These are phyloP conservation scores for Julus scandinavius DNA, from an alignment of 2,888 invertebrate genomes.

Conservation along the genomic window DNA sequence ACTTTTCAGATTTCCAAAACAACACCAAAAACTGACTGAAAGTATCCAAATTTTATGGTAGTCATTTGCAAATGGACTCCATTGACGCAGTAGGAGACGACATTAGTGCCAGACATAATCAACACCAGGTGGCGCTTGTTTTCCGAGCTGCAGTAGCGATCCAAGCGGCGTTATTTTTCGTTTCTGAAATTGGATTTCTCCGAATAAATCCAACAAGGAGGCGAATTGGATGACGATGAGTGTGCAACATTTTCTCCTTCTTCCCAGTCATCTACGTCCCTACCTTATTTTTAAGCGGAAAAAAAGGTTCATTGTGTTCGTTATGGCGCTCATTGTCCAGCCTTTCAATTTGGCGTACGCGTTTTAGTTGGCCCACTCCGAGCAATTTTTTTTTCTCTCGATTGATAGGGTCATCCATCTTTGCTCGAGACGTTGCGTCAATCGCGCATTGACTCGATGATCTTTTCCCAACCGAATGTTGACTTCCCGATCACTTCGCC, in stretches of 20 bases:
- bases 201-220: neutral
- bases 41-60: no score
- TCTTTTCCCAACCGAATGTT: slow-evolving; percentile 37
- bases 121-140: neutral
- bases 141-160: neutral
- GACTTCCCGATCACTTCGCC: slow-evolving; percentile 39
- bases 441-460: slow-evolving; percentile 43
- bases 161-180: neutral
- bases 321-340: slow-evolving; percentile 41
- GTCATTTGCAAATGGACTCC: neutral
- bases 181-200: neutral
- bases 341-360: slow-evolving; percentile 44
- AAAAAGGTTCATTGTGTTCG: slow-evolving; percentile 45
- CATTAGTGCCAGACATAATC: neutral
- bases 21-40: no score
- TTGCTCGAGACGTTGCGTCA: slow-evolving; percentile 34
- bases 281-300: slow-evolving; percentile 34
- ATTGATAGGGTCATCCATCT: slow-evolving; percentile 41
- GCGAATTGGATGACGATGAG: slow-evolving; percentile 45
- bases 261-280: slow-evolving; percentile 41
- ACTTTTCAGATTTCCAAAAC: no score
- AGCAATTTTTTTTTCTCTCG: neutral
- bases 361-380: slow-evolving; percentile 46
- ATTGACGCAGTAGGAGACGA: neutral
- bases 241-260: neutral